These are phyloP conservation scores for Podarcis muralis DNA, from an alignment of 2,113 vertebrate genomes.

Conservation along the genomic window DNA sequence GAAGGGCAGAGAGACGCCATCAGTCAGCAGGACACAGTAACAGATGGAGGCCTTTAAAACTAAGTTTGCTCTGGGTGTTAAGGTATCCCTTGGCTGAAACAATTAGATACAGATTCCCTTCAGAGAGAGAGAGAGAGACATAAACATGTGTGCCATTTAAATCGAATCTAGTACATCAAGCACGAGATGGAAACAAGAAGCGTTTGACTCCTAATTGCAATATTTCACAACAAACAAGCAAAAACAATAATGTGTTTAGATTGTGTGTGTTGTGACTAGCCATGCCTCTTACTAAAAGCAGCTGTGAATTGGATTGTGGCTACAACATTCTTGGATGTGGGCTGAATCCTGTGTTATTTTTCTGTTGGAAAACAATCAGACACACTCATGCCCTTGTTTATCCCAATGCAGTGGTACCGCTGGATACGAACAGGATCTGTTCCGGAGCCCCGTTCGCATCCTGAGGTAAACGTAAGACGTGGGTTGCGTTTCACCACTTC, in stretches of 20 bases:
- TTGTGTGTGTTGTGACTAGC: background rate
- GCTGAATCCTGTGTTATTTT: background rate
- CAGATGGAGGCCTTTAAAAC: conserved; percentile 63
- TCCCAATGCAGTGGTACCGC: background rate
- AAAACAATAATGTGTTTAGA: too few species aligned
- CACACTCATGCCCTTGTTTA: background rate
- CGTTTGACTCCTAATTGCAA: conserved; percentile 29
- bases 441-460: too few species aligned
- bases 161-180: background rate
- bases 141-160: conserved; percentile 20
- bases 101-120: conserved; percentile 45
- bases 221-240: conserved; percentile 7
- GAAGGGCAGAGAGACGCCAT: conserved; percentile 48
- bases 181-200: conserved; percentile 26
- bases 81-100: conserved; percentile 38
- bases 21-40: background rate
- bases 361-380: background rate
- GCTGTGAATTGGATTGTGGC: background rate
- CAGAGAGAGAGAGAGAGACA: background rate
- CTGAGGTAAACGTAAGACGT: too few species aligned
- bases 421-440: too few species aligned
- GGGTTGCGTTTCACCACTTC: too few species aligned
- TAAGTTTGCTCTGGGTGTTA: conserved; percentile 43
- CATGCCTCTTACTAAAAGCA: background rate
- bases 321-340: too few species aligned